A percentile compares a stretch with the other conserved stretches of the same genome.
Conservation (phyloP, 2,113 vertebrate genomes). For the Phalacrocorax aristotelis region DNA sequence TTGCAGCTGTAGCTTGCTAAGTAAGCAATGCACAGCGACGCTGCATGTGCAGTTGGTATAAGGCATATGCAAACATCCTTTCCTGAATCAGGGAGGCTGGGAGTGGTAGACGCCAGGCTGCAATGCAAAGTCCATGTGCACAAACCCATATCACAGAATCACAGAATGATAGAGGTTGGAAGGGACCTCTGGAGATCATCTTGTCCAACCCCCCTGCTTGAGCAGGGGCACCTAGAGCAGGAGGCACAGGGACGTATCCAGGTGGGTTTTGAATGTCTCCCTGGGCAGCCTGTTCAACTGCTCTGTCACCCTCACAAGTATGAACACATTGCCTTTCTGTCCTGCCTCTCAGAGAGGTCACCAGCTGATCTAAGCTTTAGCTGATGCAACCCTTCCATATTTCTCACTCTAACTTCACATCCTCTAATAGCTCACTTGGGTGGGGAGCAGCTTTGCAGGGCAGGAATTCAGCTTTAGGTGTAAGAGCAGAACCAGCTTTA, state of each 20-base stretch:
- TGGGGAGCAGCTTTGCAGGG: background rate
- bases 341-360: background rate
- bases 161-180: no score
- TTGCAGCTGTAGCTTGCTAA: background rate
- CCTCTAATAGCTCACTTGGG: background rate
- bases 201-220: no score
- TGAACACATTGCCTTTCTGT: accelerated
- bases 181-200: no score
- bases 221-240: no score
- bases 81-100: background rate
- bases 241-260: no score
- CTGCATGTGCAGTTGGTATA: accelerated
- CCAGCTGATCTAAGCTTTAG: background rate
- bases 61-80: background rate
- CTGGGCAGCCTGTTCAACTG: no score
- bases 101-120: background rate
- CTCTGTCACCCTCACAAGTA: no score
- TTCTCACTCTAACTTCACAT: background rate
- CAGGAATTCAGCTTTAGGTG: background rate
- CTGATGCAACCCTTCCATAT: background rate
- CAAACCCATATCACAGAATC: background rate
- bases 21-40: background rate
- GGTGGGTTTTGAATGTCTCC: no score
- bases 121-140: accelerated
- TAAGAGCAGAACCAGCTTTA: background rate